Evolutionary conservation across 2,888 invertebrate species (phyloP).

Genomic region (Plagodis dolabraria): DNA sequence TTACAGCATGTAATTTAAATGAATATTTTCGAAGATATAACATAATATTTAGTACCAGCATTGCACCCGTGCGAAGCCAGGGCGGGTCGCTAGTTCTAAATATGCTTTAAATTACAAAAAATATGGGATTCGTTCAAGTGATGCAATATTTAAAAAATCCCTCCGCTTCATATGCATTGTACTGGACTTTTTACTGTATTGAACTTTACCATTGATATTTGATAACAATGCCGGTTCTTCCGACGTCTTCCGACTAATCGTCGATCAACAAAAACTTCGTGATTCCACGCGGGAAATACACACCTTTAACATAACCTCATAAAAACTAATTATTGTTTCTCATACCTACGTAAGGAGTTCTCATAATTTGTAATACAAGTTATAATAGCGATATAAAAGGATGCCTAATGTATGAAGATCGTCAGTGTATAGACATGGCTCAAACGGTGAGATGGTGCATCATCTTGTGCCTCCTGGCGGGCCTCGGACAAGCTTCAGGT

Average conservation of each 20-base stretch:
- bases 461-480: conserved; percentile 49
- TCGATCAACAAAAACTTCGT: conserved; percentile 39
- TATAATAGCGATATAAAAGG: conserved; percentile 73
- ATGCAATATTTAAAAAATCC: too few relatives aligned
- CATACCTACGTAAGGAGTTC: conserved; percentile 49
- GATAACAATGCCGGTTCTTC: conserved; percentile 19
- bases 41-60: too few relatives aligned
- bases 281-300: conserved; percentile 38
- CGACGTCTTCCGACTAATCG: conserved; percentile 43
- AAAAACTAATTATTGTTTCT: conserved; percentile 59
- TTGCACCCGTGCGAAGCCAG: too few relatives aligned
- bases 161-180: too few relatives aligned
- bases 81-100: too few relatives aligned
- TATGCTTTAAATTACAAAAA: too few relatives aligned
- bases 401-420: conserved; percentile 44
- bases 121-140: too few relatives aligned
- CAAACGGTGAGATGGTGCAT: conserved; percentile 53
- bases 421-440: conserved; percentile 64
- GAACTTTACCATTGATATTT: conserved; percentile 26
- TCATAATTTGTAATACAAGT: conserved; percentile 58
- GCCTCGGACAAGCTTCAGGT: conserved; percentile 55
- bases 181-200: conserved; percentile 3
- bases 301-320: conserved; percentile 26
- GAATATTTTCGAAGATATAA: too few relatives aligned
- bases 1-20: too few relatives aligned